Percentiles rank a stretch among this genome's conserved stretches.
These are phyloP conservation scores for Drosophila formosana DNA, from an alignment of 2,888 invertebrate genomes.

Conservation along the genomic window DNA sequence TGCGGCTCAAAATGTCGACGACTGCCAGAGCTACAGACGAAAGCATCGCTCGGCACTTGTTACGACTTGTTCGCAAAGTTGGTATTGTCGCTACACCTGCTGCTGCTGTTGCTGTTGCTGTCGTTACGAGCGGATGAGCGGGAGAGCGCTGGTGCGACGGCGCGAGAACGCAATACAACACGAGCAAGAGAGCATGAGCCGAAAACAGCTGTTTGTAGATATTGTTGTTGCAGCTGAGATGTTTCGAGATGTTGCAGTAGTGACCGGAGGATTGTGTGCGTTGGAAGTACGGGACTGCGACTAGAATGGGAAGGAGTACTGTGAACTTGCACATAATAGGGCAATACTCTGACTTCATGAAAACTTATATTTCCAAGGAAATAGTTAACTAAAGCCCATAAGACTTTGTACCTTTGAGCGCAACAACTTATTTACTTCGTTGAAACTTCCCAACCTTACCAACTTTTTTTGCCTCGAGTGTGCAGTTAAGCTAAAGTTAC, in stretches of 20 bases:
- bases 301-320: slow-evolving; percentile 47
- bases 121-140: slow-evolving; percentile 21
- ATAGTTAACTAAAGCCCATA: too few species aligned
- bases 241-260: slow-evolving; percentile 61
- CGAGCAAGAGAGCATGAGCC: slow-evolving; percentile 19
- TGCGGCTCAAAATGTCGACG: slow-evolving; percentile 42
- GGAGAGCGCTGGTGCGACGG: slow-evolving; percentile 12
- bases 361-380: too few species aligned
- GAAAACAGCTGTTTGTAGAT: slow-evolving; percentile 61
- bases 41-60: slow-evolving; percentile 63
- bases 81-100: slow-evolving; percentile 56
- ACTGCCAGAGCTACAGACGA: slow-evolving; percentile 42
- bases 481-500: slow-evolving; percentile 13
- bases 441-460: not conserved
- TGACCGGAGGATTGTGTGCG: slow-evolving; percentile 13
- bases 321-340: slow-evolving; percentile 16
- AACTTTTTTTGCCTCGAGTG: slow-evolving; percentile 38
- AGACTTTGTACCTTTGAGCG: too few species aligned
- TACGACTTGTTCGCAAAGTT: slow-evolving; percentile 39
- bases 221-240: slow-evolving; percentile 32
- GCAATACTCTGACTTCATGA: slow-evolving; percentile 8
- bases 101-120: slow-evolving; percentile 36
- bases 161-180: slow-evolving; percentile 4
- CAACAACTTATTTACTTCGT: not conserved
- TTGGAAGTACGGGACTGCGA: slow-evolving; percentile 29